These are phyloP conservation scores for Sinotaia quadrata DNA, from an alignment of 2,888 invertebrate species.

Conservation along the genomic window DNA sequence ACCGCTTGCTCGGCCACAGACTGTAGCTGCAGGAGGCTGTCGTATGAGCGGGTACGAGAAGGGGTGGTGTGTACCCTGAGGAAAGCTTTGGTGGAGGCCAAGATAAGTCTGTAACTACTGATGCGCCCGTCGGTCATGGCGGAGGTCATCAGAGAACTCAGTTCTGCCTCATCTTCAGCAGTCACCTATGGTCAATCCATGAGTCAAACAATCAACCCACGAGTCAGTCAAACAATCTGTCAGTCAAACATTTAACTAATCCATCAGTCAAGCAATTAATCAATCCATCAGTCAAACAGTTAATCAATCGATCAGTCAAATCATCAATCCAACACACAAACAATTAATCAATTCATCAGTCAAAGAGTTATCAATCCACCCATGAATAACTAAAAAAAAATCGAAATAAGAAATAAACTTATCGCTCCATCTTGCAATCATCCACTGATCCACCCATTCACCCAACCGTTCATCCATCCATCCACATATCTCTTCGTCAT, in stretches of 20 bases:
- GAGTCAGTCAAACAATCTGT: too few relatives aligned
- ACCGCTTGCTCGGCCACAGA: too few relatives aligned
- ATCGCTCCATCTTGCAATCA: too few relatives aligned
- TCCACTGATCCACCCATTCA: too few relatives aligned
- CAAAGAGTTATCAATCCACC: background rate
- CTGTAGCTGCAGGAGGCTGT: slow-evolving; percentile 34
- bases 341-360: background rate
- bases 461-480: too few relatives aligned
- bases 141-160: slow-evolving; percentile 21
- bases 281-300: background rate
- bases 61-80: slow-evolving; percentile 42
- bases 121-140: slow-evolving; percentile 47
- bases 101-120: slow-evolving; percentile 61
- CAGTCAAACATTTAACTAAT: too few relatives aligned
- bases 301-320: too few relatives aligned
- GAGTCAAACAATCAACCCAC: too few relatives aligned
- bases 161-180: slow-evolving; percentile 30
- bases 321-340: background rate
- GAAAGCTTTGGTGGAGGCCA: slow-evolving; percentile 56
- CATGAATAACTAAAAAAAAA: too few relatives aligned
- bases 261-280: background rate
- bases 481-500: too few relatives aligned
- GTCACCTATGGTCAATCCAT: slow-evolving; percentile 25
- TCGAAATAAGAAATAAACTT: too few relatives aligned
- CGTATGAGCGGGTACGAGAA: slow-evolving; percentile 15